Evolutionary conservation across 1,140 invertebrate genomes (phyloP), one percentile per base, ranked within the genome.

Genomic region (Neelides sp.): DNA sequence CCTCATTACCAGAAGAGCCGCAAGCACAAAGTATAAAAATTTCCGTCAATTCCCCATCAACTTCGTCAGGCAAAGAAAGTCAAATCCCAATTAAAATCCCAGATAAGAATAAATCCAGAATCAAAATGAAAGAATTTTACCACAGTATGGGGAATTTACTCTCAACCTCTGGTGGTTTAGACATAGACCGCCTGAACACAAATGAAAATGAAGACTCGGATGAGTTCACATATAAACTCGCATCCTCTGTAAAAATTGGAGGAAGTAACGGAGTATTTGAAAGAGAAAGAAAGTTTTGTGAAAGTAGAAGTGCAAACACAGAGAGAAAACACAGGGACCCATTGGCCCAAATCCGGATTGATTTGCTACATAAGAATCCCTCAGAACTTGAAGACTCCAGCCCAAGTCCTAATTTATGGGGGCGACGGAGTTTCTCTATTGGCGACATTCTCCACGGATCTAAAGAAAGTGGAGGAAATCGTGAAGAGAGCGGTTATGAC

Each of bases 1-100:
- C 57, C 1, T 55, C 63, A 8, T 43, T 64, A 8, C 61, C 61
- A 3, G 63, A 64, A 57, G 63, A 64, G 54, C 40, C 57, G 1
- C 24, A 19, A 26, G 42, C 10, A 45, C 34, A 19, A 17, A 30
- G 17, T 30, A 45, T 20, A 45, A 20, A 30, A 45, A 32, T 30
- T 45, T 17, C n/a, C 30, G 30, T 8, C 30, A 32, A 32, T n/a
- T 32, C 8, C n/a, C 8, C 30, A 32, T 8, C 8, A n/a, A 32
- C 30, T 8, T 32, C 8, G 8, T 32, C n/a, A 32, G 30, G n/a
- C n/a, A 32, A 32, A n/a, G 30, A 32, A 32, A n/a, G n/a, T 32
- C 8, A 32, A n/a, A 8, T 37, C 20, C 35, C 4, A 22, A 34
- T 17, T 4, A 10, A 8, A 37, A 36, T 48, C 13, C 4, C 32